Evolutionary conservation across 2,888 invertebrate species (phyloP), one percentile per base, ranked within the genome.

Genomic region (Parochlus steinenii): DNA sequence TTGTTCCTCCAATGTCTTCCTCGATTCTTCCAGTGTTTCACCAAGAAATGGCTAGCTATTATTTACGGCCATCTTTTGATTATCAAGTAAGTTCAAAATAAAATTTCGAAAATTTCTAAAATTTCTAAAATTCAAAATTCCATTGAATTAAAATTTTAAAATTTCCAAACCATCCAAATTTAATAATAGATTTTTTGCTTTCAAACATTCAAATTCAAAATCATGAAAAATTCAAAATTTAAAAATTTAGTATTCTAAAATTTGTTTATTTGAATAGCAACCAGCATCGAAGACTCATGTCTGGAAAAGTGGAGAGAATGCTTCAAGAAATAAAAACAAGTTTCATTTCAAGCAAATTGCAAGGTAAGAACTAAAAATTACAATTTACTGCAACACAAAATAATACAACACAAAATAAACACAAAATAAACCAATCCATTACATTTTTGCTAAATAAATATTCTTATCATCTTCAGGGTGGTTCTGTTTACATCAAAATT

Each of bases 271-370:
- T 17, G 23, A 14, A 26, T 83, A 81, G 87, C 87, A 48, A 71
- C 82, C 1, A 86, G 86, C 90, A 2, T 92, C 90, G 90, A 89
- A 85, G 55, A 78, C 76, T 4, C 90, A 92, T 55, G 65, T 83
- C 33, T 92, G 90, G 90, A 87, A 89, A 54, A 85, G 86, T 54
- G 79, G 78, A 12, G 61, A 71, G 29, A 71, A 71, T 42, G 64
- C 64, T 32, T 63, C 63, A 12, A 69, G 67, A 42, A 70, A 69
- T 46, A 83, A 79, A 55, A 78, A 75, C 46, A 92, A 90, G 63
- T 90, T 92, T 62, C 86, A 89, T 59, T 92, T 92, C 63, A 89
- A 89, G 60, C 90, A 92, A 67, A 86, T 92, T 49, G 92, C 92
- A 39, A 75, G 86, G 79, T 79, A 55, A 53, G 47, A 37, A n/a